phyloP scores from a whole-genome alignment of 2,113 vertebrate species.

The Cricetomys ansorgei region DNA sequence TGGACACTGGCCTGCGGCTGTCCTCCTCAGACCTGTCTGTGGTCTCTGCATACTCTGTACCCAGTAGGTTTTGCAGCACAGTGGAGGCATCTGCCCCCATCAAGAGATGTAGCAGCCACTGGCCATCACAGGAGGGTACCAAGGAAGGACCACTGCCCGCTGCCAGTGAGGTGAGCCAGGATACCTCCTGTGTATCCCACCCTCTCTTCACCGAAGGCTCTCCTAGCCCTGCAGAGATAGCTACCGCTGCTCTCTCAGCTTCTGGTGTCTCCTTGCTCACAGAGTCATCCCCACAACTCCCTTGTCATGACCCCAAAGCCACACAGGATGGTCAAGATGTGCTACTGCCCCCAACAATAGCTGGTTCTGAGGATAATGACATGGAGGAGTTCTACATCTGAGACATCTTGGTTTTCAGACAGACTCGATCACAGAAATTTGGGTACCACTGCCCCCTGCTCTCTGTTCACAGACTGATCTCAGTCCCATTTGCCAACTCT shows the following conservation, averaged over 20 bases:
- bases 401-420: constrained; percentile 32
- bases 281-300: constrained; percentile 47
- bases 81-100: constrained; percentile 64
- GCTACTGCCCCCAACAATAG: neutral
- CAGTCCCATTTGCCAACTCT: neutral
- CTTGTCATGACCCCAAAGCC: neutral
- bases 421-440: neutral
- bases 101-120: constrained; percentile 36
- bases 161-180: constrained; percentile 62
- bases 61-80: constrained; percentile 82
- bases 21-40: constrained; percentile 92
- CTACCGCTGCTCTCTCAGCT: constrained; percentile 43
- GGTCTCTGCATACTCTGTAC: constrained; percentile 92
- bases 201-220: constrained; percentile 77
- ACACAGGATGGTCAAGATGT: neutral
- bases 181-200: constrained; percentile 62
- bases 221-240: constrained; percentile 54
- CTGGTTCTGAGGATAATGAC: constrained; percentile 21
- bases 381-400: constrained; percentile 92
- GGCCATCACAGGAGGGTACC: constrained; percentile 44
- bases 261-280: constrained; percentile 34
- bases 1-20: constrained; percentile 93
- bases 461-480: neutral
- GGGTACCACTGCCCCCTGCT: neutral
- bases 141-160: constrained; percentile 80